Conservation (phyloP, 2,113 vertebrate genomes). For the Pongo abelii region DNA sequence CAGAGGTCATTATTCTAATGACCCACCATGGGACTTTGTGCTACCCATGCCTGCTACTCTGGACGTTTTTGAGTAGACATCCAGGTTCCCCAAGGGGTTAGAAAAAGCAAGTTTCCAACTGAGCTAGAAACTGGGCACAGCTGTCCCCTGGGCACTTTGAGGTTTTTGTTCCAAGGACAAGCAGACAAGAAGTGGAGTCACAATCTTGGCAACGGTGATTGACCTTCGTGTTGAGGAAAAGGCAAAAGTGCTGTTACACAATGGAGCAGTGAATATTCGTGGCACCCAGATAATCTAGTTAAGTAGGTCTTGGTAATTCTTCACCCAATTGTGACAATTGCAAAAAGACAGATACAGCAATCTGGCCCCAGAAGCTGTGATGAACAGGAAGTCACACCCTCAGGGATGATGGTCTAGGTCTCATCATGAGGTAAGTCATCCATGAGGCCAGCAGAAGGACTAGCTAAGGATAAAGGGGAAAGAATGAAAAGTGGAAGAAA, state of each 20-base stretch:
- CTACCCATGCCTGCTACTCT: not conserved
- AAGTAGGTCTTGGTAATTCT: not conserved
- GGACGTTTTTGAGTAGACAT: not conserved
- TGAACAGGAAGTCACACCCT: not conserved
- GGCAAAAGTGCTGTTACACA: not conserved
- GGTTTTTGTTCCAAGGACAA: not conserved
- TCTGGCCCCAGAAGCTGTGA: not conserved
- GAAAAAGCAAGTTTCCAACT: not conserved
- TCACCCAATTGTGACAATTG: not conserved
- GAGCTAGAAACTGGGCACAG: not conserved
- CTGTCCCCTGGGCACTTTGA: not conserved
- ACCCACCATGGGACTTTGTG: not conserved
- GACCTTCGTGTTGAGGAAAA: not conserved
- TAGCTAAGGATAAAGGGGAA: not conserved
- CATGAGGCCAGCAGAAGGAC: not conserved
- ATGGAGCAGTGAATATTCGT: not conserved
- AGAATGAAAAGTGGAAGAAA: not conserved
- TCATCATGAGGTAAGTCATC: not conserved
- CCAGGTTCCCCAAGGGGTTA: not conserved
- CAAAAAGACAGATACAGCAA: not conserved
- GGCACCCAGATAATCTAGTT: not conserved
- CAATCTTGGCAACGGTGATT: not conserved
- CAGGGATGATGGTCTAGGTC: too few relatives aligned
- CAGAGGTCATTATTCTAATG: not conserved
- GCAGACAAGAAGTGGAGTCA: not conserved